Conservation (phyloP, 2,113 vertebrate genomes). For the Nannospalax galili region DNA sequence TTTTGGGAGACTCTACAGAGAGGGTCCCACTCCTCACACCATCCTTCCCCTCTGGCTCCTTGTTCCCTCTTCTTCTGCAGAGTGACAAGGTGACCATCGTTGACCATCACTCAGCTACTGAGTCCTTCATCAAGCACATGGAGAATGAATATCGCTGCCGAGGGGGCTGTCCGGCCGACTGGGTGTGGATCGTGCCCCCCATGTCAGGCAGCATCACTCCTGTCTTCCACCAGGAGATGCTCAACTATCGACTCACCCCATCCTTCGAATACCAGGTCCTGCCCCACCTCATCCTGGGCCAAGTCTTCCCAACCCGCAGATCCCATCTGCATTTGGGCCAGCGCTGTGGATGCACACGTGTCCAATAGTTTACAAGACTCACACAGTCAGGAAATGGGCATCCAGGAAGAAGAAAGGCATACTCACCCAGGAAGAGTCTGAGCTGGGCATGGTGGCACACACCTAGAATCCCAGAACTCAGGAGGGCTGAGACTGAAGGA, state of each 20-base stretch:
- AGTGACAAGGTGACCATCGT: slow-evolving; percentile 98
- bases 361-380: not conserved
- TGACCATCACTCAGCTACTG: slow-evolving; percentile 97
- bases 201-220: slow-evolving; percentile 99
- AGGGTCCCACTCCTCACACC: not conserved
- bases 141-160: slow-evolving; percentile 96
- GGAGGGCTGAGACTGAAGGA: not conserved
- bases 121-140: slow-evolving; percentile 99
- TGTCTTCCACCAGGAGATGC: slow-evolving; percentile 99
- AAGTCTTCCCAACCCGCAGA: fast-evolving
- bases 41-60: not conserved
- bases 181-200: slow-evolving; percentile 99
- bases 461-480: no score
- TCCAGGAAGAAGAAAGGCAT: not conserved
- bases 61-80: slow-evolving; percentile 76
- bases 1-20: not conserved
- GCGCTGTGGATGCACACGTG: fast-evolving
- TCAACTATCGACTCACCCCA: slow-evolving; percentile 97
- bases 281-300: not conserved
- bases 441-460: not conserved
- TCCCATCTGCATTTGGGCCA: fast-evolving
- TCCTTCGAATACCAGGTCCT: slow-evolving; percentile 98
- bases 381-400: no score
- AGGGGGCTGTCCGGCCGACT: slow-evolving; percentile 97
- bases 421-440: not conserved